Evolutionary conservation across 2,113 vertebrate genomes (phyloP).

Genomic region (Falcunculus frontatus): DNA sequence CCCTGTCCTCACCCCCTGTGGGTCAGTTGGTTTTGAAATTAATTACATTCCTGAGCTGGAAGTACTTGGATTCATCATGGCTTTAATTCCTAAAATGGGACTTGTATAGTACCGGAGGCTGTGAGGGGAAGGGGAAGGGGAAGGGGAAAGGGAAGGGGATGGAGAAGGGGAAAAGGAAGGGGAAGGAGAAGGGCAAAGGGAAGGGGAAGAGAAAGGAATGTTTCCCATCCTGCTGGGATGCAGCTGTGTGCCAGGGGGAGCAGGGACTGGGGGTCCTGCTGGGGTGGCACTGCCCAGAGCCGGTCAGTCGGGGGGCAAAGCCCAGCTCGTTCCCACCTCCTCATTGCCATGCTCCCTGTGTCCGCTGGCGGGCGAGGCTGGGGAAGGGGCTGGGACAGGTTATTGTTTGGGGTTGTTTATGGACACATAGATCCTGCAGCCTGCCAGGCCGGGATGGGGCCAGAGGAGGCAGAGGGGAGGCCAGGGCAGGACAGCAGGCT

Average conservation of each 20-base stretch:
- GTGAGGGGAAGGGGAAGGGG: background rate
- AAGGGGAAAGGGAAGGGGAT: background rate
- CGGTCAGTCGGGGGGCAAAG: background rate
- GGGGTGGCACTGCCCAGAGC: background rate
- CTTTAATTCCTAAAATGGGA: background rate
- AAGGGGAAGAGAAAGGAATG: background rate
- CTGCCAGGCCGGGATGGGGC: background rate
- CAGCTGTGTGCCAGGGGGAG: background rate
- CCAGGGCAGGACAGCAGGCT: background rate
- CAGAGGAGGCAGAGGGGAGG: background rate
- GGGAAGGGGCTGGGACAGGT: background rate
- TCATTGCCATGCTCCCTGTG: background rate
- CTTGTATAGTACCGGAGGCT: accelerated
- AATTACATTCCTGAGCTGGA: background rate
- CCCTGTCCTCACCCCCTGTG: background rate
- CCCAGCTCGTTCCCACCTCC: background rate
- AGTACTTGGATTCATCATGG: background rate
- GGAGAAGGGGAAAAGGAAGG: background rate
- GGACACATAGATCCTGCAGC: background rate
- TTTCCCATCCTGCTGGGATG: accelerated
- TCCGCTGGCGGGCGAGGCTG: accelerated
- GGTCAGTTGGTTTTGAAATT: background rate
- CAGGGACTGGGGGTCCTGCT: background rate
- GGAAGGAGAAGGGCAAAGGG: no score
- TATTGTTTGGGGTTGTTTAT: background rate